Base-by-base conservation (phyloP, 1,140 invertebrate genomes). In the Conus betulinus region DNA sequence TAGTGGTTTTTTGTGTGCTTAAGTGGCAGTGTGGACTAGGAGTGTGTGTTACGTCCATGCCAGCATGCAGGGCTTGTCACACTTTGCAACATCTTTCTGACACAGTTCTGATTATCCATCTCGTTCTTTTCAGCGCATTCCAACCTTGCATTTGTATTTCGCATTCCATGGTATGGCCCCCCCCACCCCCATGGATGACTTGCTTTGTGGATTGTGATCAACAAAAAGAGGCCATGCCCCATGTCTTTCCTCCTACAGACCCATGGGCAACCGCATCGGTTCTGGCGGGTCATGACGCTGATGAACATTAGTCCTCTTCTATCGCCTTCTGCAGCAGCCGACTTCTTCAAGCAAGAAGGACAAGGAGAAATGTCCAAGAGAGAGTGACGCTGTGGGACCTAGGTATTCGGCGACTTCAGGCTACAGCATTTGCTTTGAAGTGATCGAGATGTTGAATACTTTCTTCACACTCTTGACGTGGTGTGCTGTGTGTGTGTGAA, bases 141-240 rank as follows among this genome's bases (percentile, higher is more conserved):
- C 92, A n/a, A n/a, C n/a, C n/a, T n/a, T n/a, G n/a, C n/a, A n/a
- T n/a, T 96, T 7, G 91, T 95, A 17, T 96, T 96, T 92, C 93
- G 96, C 11, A 96, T 96, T 74, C 95, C 13, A 94, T 96, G 0
- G n/a, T n/a, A n/a, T n/a, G n/a, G n/a, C n/a, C n/a, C n/a, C n/a
- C n/a, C n/a, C n/a, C n/a, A n/a, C 91, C 96, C 84, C 95, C 95
- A 5, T 96, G 96, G 96, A 96, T 96, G 96, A 96, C 95, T 0
- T 90, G 95, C n/a, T n/a, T n/a, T n/a, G n/a, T 96, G 96, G 96
- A 92, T 96, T 23, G 93, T 95, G 13, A 89, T 96, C 39, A 94
- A 96, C 90, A 93, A 94, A 57, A n/a, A n/a, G 92, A 95, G 39
- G 89, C 94, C 55, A 90, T 96, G 5, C 95, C 95, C 20, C 87